Base-by-base conservation (phyloP, 2,113 vertebrate genomes). In the Amia ocellicauda region DNA sequence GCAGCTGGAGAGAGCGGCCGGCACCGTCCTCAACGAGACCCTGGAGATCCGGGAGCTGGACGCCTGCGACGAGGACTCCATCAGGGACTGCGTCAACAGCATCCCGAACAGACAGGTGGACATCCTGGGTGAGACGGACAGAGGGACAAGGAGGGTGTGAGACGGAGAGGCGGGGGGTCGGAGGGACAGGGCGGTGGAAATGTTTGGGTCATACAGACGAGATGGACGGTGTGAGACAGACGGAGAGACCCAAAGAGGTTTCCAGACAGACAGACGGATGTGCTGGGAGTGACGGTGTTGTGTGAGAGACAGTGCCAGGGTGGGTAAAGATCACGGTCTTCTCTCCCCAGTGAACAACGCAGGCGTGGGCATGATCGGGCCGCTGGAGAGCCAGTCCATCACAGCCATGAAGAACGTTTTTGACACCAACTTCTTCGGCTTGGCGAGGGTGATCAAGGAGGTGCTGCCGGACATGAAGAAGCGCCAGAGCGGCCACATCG, bases 391-490 rank as follows among this genome's bases (percentile, higher is more conserved):
- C 69, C 88, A 90, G 70, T 87, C 81, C 60, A 71, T 89, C 27
- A 49, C 73, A 0, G 76, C 74, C 40, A 87, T 90, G 86, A 81
- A 87, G 77, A 70, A 52, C 42, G 69, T 89, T 52, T 87, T 78
- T 68, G 84, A 90, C 67, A 87, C 83, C 64, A 88, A 90, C 65
- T 88, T 91, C 80, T 89, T 88, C 26, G 86, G 86, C 28, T 78
- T 85, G 62, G 83, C 69, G 7, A 80, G 87, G 45, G 74, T 89
- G 72, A 79, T 87, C 65, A 86, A 85, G 74, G 86, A 90, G 73
- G 68, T 91, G 20, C 58, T 43, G 31, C 67, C 64, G 0, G 86
- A 89, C 73, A 91, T 91, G 90, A 92, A 93, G 78, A 73, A 71
- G 2, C 76, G 75, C 4, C 78, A 75, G 1, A 78, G 70, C 0